Base-by-base conservation (phyloP, 2,797 vertebrate genomes). In the Remorina albescens region DNA sequence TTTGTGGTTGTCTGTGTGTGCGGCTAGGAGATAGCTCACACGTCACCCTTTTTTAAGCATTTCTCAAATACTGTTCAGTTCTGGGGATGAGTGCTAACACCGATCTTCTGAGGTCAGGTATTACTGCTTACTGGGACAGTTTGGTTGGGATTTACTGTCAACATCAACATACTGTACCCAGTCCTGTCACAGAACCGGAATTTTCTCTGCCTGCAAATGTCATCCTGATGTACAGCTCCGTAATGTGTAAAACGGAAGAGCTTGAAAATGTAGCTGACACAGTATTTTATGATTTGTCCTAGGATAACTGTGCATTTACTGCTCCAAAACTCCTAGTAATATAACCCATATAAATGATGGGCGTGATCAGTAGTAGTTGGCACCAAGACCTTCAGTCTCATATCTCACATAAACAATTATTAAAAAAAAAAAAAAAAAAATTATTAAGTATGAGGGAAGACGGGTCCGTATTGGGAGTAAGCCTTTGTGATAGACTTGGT, bases 181-280 rank as follows among this genome's bases (percentile, higher is more conserved):
- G 30, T 64, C n/a, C 61, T 64, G 61, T 73, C 76, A 80, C 1
- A 13, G 72, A 70, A 64, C 67, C 76, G 44, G 64, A 73, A 80
- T 73, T 70, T 41, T 50, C 34, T 66, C 30, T 26, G 30, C 39
- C 54, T 19, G 30, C 74, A 67, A 76, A 76, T 72, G 68, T 65
- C 67, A 74, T 32, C 68, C 59, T 49, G 44, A 87, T 82, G 65
- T 71, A 71, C 60, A 66, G 74, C 88, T 89, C 80, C 82, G 85
- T 77, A 84, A 83, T 82, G 73, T 89, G 82, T 89, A 86, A 90
- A 91, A 90, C 91, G 75, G 72, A 81, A 86, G 64, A 53, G 76
- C 85, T 72, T 49, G 73, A 81, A 85, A 81, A 83, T 80, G 67
- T 80, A 66, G 57, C 72, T 42, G 63, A 62, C 54, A 25, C 63